Evolutionary conservation across 1,140 invertebrate genomes (phyloP), one percentile per base, ranked within the genome.

Genomic region (Drosophila aff.): DNA sequence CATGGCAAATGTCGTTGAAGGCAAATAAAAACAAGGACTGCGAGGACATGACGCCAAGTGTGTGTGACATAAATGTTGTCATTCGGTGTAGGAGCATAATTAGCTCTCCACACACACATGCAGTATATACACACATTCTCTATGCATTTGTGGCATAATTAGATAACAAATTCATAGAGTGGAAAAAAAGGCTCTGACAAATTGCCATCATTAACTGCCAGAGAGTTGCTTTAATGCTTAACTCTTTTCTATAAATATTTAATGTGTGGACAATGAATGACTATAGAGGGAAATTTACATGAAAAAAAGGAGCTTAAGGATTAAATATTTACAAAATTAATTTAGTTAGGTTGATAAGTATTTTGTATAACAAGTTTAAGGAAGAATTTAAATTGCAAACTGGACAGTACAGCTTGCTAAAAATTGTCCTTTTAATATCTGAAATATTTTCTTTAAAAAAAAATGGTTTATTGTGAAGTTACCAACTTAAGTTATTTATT

Each of bases 1-100:
- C 47, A 69, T 59, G 47, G 57, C 58, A 76, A 77, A 78, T 78
- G 76, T 62, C 76, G 76, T 62, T 74, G 49, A 46, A 23, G 31
- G 40, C 60, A 44, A 40, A 63, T 52, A 73, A 76, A 38, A 76
- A 50, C 43, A 52, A 23, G 47, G 53, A 57, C 52, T 55, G 41
- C 55, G 11, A 26, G 59, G 40, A 49, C 26, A 75, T 43, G 40
- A 46, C 55, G 21, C 41, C 67, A 60, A 59, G 50, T 47, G 38
- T 46, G n/a, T 71, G 40, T 36, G 55, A 36, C 74, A 76, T 49
- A 58, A 76, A 76, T 44, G 60, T 59, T 71, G 41, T 64, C 66
- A 44, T 38, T 33, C 33, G 36, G 36, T 52, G 46, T 53, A 44
- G 31, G 31, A 44, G 28, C 40, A 52, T 79, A 79, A 79, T 79